Evolutionary conservation across 2,888 invertebrate species (phyloP).

Genomic region (Philhelius pedissequus): DNA sequence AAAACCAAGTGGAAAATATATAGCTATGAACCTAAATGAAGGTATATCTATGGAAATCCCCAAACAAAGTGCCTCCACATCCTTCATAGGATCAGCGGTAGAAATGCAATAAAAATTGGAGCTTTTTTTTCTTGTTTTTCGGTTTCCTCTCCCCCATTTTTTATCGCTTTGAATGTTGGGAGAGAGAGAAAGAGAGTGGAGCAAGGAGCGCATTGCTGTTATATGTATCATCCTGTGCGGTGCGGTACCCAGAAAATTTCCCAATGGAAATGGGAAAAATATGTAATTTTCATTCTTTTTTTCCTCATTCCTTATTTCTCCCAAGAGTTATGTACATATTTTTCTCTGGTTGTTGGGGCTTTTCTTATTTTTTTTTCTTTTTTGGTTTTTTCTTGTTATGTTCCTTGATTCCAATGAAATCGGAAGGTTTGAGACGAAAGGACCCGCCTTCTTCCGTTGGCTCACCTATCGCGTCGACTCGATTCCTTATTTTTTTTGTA

Average conservation of each 20-base stretch:
- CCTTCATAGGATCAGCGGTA: constrained; percentile 59
- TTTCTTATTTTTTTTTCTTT: constrained; percentile 10
- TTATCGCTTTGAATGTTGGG: neutral
- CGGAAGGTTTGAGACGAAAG: constrained; percentile 61
- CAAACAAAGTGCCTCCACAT: constrained; percentile 50
- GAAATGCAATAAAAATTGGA: constrained; percentile 65
- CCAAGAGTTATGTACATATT: constrained; percentile 68
- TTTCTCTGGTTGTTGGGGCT: constrained; percentile 60
- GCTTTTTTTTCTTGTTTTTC: constrained; percentile 58
- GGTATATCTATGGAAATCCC: constrained; percentile 8
- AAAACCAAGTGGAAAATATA: constrained; percentile 2
- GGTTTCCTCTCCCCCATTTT: constrained; percentile 21
- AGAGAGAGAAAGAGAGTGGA: constrained; percentile 30
- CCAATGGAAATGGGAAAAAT: constrained; percentile 67
- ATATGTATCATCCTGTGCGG: constrained; percentile 42
- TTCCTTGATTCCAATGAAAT: constrained; percentile 68
- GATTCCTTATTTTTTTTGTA: constrained; percentile 48
- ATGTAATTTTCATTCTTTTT: constrained; percentile 66
- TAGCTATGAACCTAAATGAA: neutral
- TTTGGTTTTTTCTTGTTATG: constrained; percentile 56
- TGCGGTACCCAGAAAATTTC: constrained; percentile 50
- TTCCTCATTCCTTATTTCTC: constrained; percentile 45
- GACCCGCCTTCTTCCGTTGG: constrained; percentile 69
- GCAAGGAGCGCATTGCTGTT: constrained; percentile 17
- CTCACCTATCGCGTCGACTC: constrained; percentile 70